A percentile compares a stretch with the other conserved stretches of the same genome.
Evolutionary conservation across 2,797 vertebrate genomes (phyloP).

Genomic region (Loris lydekkerianus): DNA sequence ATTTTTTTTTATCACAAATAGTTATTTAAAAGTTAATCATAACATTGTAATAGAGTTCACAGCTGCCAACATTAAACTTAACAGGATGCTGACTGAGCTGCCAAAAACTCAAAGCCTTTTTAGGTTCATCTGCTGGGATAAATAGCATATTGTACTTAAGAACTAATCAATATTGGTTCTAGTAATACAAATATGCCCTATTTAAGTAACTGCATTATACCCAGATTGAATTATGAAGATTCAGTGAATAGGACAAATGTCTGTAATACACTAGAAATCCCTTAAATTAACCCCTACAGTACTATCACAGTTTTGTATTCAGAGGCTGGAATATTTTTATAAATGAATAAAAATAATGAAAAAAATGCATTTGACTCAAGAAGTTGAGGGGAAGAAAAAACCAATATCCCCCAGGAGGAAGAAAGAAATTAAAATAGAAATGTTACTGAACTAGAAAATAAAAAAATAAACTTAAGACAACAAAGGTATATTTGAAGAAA

Average conservation of each 20-base stretch:
- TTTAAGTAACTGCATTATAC: neutral
- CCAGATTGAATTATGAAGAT: neutral
- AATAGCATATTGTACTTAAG: neutral
- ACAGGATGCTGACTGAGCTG: neutral
- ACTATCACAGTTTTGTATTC: neutral
- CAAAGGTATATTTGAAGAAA: slow-evolving; percentile 16
- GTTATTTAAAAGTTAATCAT: neutral
- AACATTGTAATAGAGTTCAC: neutral
- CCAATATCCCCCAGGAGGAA: neutral
- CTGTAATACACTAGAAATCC: neutral
- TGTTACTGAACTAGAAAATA: neutral
- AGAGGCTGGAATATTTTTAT: neutral
- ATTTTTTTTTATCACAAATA: neutral
- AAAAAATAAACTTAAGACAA: neutral
- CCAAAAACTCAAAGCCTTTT: neutral
- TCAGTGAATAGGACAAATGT: neutral
- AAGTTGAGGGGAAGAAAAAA: neutral
- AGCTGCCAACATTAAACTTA: neutral
- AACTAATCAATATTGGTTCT: neutral
- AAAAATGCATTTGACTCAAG: neutral
- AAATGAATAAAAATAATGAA: neutral
- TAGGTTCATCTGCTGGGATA: neutral
- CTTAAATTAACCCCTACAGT: neutral
- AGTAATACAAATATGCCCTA: neutral
- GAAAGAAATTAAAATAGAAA: slow-evolving; percentile 28